Evolutionary conservation across 2,888 invertebrate species (phyloP), one percentile per base, ranked within the genome.

Genomic region (Nephrotoma guestfalica): DNA sequence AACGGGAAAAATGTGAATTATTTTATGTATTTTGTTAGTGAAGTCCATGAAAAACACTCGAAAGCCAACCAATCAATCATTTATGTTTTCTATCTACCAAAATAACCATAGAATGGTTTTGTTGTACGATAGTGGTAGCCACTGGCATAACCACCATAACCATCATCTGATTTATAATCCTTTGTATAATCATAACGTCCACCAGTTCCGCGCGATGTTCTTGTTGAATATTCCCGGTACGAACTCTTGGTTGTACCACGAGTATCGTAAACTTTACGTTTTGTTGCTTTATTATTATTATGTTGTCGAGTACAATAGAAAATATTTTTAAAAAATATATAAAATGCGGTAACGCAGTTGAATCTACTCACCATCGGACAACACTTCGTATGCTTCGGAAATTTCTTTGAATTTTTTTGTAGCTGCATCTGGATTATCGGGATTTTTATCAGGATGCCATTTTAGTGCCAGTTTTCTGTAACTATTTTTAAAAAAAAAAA

Each of bases 401-500:
- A 99, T 97, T 93, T 99, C 98, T 92, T 99, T 99, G 92, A 99
- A 99, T 91, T 95, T 96, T 91, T 94, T 96, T 90, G 98, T 99
- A 30, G 99, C 96, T 92, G 98, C 98, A 87, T 99, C 98, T 91
- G 97, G 95, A 92, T 97, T 97, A 89, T 98, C 97, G 87, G 97
- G 98, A 92, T 99, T 99, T 93, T 99, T 99, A 93, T 99, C 99
- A 45, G 99, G 99, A 93, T 99, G 99, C 99, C 99, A 99, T 95
- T 97, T 98, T 88, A 99, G 92, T 86, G 99, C 99, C 91, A 99
- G 93, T 93, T 97, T 97, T 92, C 98, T 96, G 92, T 99, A 99
- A 90, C 99, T 99, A 92, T 86, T 93, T 93, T 87, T 88, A 88
- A 88, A 47, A 11, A n/a, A 41, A 30, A 51, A 18, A 85, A 57